These are phyloP conservation scores for Corythucha ciliata DNA, from an alignment of 2,888 invertebrate species.

Conservation along the genomic window DNA sequence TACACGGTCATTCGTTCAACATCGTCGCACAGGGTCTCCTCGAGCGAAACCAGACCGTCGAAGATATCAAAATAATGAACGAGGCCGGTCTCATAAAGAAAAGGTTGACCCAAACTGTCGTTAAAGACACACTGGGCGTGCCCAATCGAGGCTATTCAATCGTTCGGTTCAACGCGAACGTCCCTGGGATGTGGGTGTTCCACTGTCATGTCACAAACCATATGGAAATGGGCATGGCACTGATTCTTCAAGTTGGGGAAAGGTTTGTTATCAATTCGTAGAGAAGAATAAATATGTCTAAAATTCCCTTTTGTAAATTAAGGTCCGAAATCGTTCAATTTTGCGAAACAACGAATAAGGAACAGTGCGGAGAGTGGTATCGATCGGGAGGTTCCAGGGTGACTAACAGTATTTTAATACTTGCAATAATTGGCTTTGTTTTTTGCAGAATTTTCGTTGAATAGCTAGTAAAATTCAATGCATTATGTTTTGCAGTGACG, in stretches of 20 bases:
- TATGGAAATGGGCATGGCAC: conserved; percentile 44
- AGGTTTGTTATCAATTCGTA: neutral
- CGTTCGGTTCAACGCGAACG: conserved; percentile 42
- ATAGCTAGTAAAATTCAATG: too few relatives aligned
- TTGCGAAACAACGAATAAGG: too few relatives aligned
- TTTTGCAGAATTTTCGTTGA: too few relatives aligned
- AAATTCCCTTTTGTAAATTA: neutral
- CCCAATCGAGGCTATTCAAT: conserved; percentile 45
- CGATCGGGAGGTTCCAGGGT: too few relatives aligned
- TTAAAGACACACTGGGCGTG: conserved; percentile 45
- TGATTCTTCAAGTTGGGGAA: conserved; percentile 42
- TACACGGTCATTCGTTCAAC: conserved; percentile 42
- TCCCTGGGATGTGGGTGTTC: conserved; percentile 44
- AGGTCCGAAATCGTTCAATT: too few relatives aligned
- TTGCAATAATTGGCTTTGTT: too few relatives aligned
- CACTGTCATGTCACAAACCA: conserved; percentile 46
- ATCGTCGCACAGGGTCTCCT: conserved; percentile 40
- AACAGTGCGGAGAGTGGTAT: too few relatives aligned
- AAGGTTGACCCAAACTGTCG: conserved; percentile 40
- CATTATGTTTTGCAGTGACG: too few relatives aligned
- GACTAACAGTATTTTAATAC: too few relatives aligned
- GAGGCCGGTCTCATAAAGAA: conserved; percentile 39
- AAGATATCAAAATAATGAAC: conserved; percentile 39
- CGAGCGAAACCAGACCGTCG: conserved; percentile 38
- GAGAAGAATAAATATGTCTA: too few relatives aligned